Evolutionary conservation across 2,888 invertebrate genomes (phyloP).

Genomic region (Limulus polyphemus): DNA sequence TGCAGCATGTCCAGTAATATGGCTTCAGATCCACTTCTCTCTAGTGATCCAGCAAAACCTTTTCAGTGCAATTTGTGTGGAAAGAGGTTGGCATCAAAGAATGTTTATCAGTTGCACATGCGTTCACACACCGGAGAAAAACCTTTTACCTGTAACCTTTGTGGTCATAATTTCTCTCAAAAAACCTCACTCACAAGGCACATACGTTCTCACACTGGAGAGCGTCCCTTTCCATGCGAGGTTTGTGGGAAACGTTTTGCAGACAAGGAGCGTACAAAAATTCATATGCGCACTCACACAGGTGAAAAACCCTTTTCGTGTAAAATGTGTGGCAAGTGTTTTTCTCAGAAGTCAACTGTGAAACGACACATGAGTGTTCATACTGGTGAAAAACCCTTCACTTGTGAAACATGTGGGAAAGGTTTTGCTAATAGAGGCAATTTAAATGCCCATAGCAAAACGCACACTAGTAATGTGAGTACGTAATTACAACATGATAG

Average conservation of each 20-base stretch:
- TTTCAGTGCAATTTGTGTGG: slow-evolving; percentile 25
- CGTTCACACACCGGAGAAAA: slow-evolving; percentile 58
- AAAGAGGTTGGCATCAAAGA: slow-evolving; percentile 27
- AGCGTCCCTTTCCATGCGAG: slow-evolving; percentile 29
- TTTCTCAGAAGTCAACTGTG: slow-evolving; percentile 29
- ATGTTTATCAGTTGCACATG: slow-evolving; percentile 43
- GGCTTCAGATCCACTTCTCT: slow-evolving; percentile 20
- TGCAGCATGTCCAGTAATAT: slow-evolving; percentile 5
- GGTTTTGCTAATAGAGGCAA: slow-evolving; percentile 43
- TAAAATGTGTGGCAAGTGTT: slow-evolving; percentile 28
- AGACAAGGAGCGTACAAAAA: slow-evolving; percentile 28
- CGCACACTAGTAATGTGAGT: slow-evolving; percentile 17
- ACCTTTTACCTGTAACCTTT: slow-evolving; percentile 54
- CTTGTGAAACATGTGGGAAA: slow-evolving; percentile 61
- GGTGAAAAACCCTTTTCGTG: slow-evolving; percentile 29
- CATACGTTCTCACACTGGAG: slow-evolving; percentile 41
- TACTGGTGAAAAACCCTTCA: slow-evolving; percentile 51
- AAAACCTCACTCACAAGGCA: slow-evolving; percentile 64
- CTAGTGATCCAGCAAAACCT: slow-evolving; percentile 27
- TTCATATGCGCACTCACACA: slow-evolving; percentile 29
- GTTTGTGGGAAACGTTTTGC: slow-evolving; percentile 28
- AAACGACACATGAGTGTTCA: slow-evolving; percentile 45
- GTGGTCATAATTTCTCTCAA: slow-evolving; percentile 59
- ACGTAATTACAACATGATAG: too few species aligned
- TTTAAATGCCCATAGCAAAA: slow-evolving; percentile 28